Base-by-base conservation (phyloP, 2,113 vertebrate genomes). In the Morphnarchus princeps region DNA sequence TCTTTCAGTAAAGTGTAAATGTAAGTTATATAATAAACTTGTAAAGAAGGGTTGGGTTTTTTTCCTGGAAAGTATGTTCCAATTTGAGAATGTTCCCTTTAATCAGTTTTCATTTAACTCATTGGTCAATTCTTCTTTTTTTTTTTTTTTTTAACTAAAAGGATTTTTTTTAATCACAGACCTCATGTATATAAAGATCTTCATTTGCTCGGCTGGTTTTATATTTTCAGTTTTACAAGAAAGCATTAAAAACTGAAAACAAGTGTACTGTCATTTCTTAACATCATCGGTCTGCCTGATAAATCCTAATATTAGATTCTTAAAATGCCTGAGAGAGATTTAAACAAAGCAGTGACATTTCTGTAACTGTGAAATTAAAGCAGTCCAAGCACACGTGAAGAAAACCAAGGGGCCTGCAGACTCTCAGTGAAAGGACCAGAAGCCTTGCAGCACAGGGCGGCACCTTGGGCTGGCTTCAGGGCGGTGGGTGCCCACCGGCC, bases 211-310 rank as follows among this genome's bases (percentile, higher is more conserved):
- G 22, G 83, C 97, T 96, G 97, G 97, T 98, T 98, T 98, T 98
- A 98, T 98, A 98, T 97, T 98, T 98, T 98, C 96, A 93, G 94
- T 98, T 98, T 98, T 98, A 98, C 97, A 98, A 98, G 97, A 98
- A 98, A 98, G 90, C 95, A 98, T 98, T 98, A 98, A 98, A 98
- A 98, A 98, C 98, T 98, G 98, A 98, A 98, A 97, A 97, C 54
- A 69, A 97, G 95, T 90, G 58, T 74, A 59, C 61, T 94, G 93
- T 95, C 91, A 36, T 96, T 96, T 93, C 84, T 96, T 91, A 94
- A 45, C 45, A 82, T 70, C 38, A 42, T 2, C 7, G 1, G 45
- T 47, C 62, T 58, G 81, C 87, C 73, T 89, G 62, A 36, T 71
- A 74, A 72, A 81, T 29, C 34, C 66, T 62, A 42, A 16, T 26